Conservation (phyloP, 2,888 invertebrate species). For the Amblyjoppa fuscipennis region DNA sequence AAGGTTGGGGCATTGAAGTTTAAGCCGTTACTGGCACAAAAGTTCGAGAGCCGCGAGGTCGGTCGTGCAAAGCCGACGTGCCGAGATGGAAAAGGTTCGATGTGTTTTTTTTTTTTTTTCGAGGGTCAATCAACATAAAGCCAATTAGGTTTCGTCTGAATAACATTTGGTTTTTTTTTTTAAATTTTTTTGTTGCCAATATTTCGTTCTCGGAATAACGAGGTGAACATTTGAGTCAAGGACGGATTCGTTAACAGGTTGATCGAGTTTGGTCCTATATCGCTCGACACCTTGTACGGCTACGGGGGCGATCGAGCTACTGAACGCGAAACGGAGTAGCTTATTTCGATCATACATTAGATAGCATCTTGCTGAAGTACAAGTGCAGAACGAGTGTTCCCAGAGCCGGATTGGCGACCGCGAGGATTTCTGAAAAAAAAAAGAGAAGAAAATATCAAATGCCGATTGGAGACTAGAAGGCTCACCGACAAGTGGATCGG, state of each 20-base stretch:
- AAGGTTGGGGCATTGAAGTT: no score
- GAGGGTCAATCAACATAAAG: background rate
- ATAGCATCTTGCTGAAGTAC: background rate
- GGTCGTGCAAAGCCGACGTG: background rate
- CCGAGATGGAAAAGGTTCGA: background rate
- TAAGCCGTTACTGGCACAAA: background rate
- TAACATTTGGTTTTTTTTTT: background rate
- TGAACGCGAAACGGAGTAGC: background rate
- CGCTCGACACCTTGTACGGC: background rate
- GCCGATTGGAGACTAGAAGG: background rate
- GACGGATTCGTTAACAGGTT: conserved; percentile 1
- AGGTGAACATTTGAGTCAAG: conserved; percentile 27
- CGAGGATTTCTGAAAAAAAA: background rate
- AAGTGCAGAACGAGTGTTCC: background rate
- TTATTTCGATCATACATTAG: background rate
- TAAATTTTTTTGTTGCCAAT: background rate
- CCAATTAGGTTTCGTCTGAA: conserved; percentile 17
- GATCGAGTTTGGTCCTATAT: conserved; percentile 4
- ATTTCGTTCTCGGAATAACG: background rate
- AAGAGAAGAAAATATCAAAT: background rate
- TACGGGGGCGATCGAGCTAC: background rate
- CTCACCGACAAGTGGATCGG: background rate
- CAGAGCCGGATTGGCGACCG: background rate
- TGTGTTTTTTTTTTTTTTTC: background rate
- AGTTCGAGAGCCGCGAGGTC: background rate